phyloP scores from a whole-genome alignment of 2,113 vertebrate genomes.

The Crocuta crocuta region DNA sequence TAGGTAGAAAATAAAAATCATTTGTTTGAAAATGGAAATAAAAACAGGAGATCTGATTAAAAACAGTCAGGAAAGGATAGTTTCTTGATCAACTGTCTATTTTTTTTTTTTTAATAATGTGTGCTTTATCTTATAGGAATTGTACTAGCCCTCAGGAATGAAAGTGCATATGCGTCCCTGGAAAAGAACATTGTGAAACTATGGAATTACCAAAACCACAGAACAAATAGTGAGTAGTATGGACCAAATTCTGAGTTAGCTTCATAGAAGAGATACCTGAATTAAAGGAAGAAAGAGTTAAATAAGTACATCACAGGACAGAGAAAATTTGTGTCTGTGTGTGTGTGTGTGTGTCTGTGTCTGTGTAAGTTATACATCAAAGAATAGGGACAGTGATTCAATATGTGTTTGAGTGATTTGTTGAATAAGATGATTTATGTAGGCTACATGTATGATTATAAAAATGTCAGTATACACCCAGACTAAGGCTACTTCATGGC shows the following conservation, averaged over 20 bases:
- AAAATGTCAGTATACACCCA: not conserved
- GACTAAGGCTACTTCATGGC: not conserved
- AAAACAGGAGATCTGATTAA: constrained; percentile 48
- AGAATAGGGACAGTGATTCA: not conserved
- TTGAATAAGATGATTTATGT: not conserved
- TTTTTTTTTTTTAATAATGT: not conserved
- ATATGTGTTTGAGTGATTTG: not conserved
- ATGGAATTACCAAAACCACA: not conserved
- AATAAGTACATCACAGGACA: not conserved
- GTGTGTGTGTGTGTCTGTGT: not conserved
- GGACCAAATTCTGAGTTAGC: not conserved
- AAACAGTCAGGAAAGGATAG: constrained; percentile 34
- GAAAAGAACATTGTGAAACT: not conserved
- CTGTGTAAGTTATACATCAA: not conserved
- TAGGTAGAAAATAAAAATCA: constrained; percentile 38
- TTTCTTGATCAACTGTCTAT: constrained; percentile 39
- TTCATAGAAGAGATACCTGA: not conserved
- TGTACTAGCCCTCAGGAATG: not conserved
- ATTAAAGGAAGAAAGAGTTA: not conserved
- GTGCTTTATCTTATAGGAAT: constrained; percentile 1
- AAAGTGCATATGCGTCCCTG: not conserved
- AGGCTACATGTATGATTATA: not conserved
- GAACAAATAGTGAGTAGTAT: not conserved
- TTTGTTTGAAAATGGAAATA: constrained; percentile 58
- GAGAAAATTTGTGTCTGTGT: not conserved